Conservation (phyloP, 2,797 vertebrate genomes). For the Hydrolagus colliei region DNA sequence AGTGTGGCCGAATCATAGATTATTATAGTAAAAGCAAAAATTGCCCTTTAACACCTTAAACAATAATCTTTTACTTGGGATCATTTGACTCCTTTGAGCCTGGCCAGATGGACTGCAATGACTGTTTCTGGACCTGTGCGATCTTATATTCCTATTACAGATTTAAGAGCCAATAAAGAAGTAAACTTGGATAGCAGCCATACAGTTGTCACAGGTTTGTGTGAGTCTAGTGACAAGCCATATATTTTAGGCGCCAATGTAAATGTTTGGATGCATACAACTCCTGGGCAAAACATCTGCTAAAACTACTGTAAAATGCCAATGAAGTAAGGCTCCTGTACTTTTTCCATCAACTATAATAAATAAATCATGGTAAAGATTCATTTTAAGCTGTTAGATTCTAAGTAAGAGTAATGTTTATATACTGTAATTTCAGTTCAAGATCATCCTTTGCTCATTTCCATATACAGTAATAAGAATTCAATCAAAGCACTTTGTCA, state of each 20-base stretch:
- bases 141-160: too few relatives aligned
- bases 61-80: neutral
- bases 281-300: neutral
- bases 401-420: neutral
- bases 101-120: too few relatives aligned
- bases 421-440: too few relatives aligned
- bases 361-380: neutral
- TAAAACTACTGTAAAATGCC: neutral
- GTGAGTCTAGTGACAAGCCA: conserved; percentile 5
- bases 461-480: too few relatives aligned
- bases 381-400: neutral
- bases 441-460: too few relatives aligned
- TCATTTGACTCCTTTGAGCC: neutral
- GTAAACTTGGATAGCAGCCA: conserved; percentile 2
- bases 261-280: neutral
- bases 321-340: neutral
- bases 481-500: too few relatives aligned
- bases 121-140: too few relatives aligned
- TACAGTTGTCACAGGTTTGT: neutral
- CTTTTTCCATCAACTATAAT: too few relatives aligned
- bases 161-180: neutral
- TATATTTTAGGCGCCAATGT: neutral
- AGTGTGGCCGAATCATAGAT: neutral
- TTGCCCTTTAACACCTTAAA: neutral
- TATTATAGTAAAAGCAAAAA: neutral